These are phyloP conservation scores for Blastobasis lacticolella DNA, from an alignment of 2,888 invertebrate genomes.

Conservation along the genomic window DNA sequence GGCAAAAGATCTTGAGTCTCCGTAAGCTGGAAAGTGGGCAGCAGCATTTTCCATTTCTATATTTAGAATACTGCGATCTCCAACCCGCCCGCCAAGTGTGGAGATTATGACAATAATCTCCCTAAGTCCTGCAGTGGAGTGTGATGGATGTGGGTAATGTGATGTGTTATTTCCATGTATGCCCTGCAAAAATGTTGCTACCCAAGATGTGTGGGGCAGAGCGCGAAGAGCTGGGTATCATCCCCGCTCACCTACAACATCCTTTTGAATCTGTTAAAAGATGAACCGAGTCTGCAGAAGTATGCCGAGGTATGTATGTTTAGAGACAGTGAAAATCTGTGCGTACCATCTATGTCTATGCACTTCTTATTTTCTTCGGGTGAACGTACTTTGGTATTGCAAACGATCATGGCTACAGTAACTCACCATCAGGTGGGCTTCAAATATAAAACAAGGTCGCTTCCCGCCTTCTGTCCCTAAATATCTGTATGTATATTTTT, in stretches of 20 bases:
- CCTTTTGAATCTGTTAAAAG: constrained; percentile 2
- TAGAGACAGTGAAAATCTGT: background rate
- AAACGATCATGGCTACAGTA: background rate
- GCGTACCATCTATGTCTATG: background rate
- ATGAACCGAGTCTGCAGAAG: background rate
- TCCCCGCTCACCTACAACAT: constrained; percentile 18
- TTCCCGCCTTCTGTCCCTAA: too few relatives aligned
- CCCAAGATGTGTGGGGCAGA: background rate
- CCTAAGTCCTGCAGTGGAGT: too few relatives aligned
- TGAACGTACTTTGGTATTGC: background rate
- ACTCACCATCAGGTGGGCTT: too few relatives aligned
- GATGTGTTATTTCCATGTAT: background rate
- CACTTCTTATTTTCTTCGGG: background rate
- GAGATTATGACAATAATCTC: too few relatives aligned
- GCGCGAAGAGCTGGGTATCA: constrained; percentile 16
- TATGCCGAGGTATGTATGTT: background rate
- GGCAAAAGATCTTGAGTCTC: too few relatives aligned
- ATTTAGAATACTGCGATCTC: too few relatives aligned
- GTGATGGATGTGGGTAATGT: too few relatives aligned
- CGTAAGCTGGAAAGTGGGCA: too few relatives aligned
- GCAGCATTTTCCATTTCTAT: too few relatives aligned
- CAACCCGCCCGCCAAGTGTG: too few relatives aligned
- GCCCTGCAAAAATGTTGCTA: background rate
- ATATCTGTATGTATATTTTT: too few relatives aligned
- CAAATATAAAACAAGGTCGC: too few relatives aligned